A percentile compares a stretch with the other conserved stretches of the same genome.
Evolutionary conservation across 2,113 vertebrate species (phyloP).

Genomic region (Eira barbara): DNA sequence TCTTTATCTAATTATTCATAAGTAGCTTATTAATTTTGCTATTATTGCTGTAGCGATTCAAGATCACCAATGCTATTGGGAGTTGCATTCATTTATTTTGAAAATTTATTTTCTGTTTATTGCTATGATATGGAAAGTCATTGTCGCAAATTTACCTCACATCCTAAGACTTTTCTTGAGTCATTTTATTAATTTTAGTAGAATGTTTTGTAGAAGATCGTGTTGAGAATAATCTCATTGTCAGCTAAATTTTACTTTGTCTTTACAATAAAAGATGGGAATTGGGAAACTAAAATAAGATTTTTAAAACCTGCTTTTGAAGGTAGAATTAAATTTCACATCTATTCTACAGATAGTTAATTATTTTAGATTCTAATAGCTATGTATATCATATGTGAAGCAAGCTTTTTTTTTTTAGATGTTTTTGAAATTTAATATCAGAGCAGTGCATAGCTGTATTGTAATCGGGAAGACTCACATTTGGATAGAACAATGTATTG

Average conservation of each 20-base stretch:
- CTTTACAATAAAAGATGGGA: background rate
- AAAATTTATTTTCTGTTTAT: conserved; percentile 19
- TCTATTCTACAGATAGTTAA: background rate
- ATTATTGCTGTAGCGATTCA: background rate
- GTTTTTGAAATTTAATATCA: background rate
- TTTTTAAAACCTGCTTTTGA: background rate
- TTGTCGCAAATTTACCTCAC: background rate
- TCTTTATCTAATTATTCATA: conserved; percentile 1
- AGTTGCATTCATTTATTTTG: background rate
- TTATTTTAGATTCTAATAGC: background rate
- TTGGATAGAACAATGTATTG: background rate
- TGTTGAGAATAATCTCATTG: background rate
- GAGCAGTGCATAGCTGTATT: background rate
- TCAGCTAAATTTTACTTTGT: background rate
- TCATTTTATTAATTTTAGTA: background rate
- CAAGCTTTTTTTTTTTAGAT: background rate
- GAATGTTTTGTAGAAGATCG: background rate
- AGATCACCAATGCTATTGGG: background rate
- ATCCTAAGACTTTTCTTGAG: background rate
- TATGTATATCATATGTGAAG: background rate
- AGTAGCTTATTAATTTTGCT: conserved; percentile 27
- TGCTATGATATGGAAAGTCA: background rate
- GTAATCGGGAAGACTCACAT: background rate
- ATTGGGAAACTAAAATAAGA: background rate
- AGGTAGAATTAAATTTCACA: background rate